Evolutionary conservation across 2,888 invertebrate species (phyloP), one percentile per base, ranked within the genome.

Genomic region (Linyphia triangularis): DNA sequence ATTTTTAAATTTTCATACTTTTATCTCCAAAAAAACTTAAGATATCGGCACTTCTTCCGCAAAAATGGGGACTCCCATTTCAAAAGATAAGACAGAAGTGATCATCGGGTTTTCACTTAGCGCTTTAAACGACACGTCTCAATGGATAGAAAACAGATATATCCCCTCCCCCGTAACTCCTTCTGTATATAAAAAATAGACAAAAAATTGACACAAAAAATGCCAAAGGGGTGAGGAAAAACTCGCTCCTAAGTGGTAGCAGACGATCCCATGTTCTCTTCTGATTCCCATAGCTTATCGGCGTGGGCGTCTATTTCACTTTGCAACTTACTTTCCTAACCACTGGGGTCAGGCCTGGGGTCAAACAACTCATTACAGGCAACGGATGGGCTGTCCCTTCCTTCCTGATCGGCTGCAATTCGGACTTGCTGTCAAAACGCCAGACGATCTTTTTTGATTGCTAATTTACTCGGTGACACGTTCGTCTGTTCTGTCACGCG

Each of bases 71-170:
- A n/a, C 5, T 5, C 51, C 51, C 51, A 51, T 51, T 51, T 51
- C 16, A 16, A 16, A n/a, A 51, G 51, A 51, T 51, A 51, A 51
- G 51, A 51, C 51, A 51, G 51, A 51, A 51, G 51, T 16, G 51
- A 51, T 51, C 51, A 51, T 51, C 51, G 51, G 51, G n/a, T 51
- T 51, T 51, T 51, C 51, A 51, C 51, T 51, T 51, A 51, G n/a
- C 51, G 51, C 51, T 51, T 51, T 51, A 51, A 51, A 51, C 51
- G 51, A 51, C n/a, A 51, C 51, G 51, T 51, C 51, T 51, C 51
- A n/a, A 51, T 16, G 51, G 51, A 51, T 13, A 51, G n/a, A n/a
- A 51, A 51, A 51, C 51, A 51, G 51, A 51, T 51, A 51, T 40
- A 40, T 40, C n/a, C n/a, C n/a, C 51, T n/a, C 51, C 51, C 51